Evolutionary conservation across 2,797 vertebrate genomes (phyloP), one percentile per base, ranked within the genome.

Genomic region (Myiotriccus ornatus): DNA sequence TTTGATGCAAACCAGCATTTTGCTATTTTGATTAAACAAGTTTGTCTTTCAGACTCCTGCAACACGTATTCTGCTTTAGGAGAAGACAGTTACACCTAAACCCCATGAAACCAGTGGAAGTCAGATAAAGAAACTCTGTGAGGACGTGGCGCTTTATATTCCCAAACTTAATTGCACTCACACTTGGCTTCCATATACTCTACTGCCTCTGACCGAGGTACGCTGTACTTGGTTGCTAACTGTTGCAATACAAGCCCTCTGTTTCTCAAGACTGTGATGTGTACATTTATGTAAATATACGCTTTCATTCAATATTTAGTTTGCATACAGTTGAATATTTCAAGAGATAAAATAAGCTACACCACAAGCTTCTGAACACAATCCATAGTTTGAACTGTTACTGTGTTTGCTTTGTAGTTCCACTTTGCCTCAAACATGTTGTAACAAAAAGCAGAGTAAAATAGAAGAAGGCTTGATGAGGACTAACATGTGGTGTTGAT

Each of bases 371-470:
- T 78, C 41, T 76, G 23, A 67, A 24, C 4, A 6, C 6, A 56
- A 10, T 7, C 2, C 3, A 13, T 11, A 32, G 1, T 43, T 43
- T 6, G 1, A 1, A 4, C 8, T 37, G 7, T 34, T 27, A 14
- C 10, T 7, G 0, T 25, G 3, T 35, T 32, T 43, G 4, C 9
- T 73, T 53, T 16, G 10, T 27, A 49, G 12, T 3, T 70, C 13
- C 12, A 28, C 8, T 70, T 77, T 37, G 3, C 32, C 18, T 78
- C 32, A 62, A 34, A 64, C n/a, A 47, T 1, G 1, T 32, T 64
- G 7, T 30, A 76, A 27, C 7, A 20, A 14, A 53, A 64, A n/a
- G 6, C 39, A 65, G 17, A 1, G 3, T 65, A 41, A 67, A 67
- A 19, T 34, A 37, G 8, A 13, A 22, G 22, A 83, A 73, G 2